phyloP scores from a whole-genome alignment of 2,888 invertebrate genomes.

The Dynastes grantii region DNA sequence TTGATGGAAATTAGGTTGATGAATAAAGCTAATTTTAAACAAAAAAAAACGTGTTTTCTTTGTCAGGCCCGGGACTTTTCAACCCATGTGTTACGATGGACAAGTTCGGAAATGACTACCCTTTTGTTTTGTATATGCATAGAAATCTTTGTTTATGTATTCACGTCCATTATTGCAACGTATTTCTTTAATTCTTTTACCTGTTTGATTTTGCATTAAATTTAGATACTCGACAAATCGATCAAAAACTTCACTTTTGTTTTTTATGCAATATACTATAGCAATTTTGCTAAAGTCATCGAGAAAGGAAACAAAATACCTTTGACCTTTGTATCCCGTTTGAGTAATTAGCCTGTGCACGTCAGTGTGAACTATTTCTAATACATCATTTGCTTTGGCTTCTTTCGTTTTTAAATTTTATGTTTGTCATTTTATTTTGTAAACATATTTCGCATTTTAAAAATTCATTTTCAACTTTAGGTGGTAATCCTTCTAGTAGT shows the following conservation, averaged over 20 bases:
- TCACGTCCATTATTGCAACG: conserved; percentile 7
- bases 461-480: not conserved
- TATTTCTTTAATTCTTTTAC: conserved; percentile 21
- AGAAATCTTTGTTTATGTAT: conserved; percentile 7
- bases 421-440: conserved; percentile 45
- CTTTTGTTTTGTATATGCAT: not conserved
- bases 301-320: conserved; percentile 57
- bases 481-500: conserved; percentile 2
- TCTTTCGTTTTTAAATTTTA: conserved; percentile 57
- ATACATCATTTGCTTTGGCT: conserved; percentile 52
- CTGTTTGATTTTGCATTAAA: conserved; percentile 24
- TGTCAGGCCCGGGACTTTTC: too few relatives aligned
- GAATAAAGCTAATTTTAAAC: too few relatives aligned
- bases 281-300: conserved; percentile 56
- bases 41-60: too few relatives aligned
- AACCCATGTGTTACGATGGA: not conserved
- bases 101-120: not conserved
- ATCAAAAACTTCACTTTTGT: conserved; percentile 56
- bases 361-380: conserved; percentile 55
- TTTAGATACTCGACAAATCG: conserved; percentile 54
- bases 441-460: conserved; percentile 16
- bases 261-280: conserved; percentile 55
- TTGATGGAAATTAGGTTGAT: too few relatives aligned
- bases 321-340: conserved; percentile 54
- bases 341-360: conserved; percentile 51